A percentile compares a stretch with the other conserved stretches of the same genome.
phyloP scores from a whole-genome alignment of 1,140 invertebrate genomes.

The Cotesia glomerata region DNA sequence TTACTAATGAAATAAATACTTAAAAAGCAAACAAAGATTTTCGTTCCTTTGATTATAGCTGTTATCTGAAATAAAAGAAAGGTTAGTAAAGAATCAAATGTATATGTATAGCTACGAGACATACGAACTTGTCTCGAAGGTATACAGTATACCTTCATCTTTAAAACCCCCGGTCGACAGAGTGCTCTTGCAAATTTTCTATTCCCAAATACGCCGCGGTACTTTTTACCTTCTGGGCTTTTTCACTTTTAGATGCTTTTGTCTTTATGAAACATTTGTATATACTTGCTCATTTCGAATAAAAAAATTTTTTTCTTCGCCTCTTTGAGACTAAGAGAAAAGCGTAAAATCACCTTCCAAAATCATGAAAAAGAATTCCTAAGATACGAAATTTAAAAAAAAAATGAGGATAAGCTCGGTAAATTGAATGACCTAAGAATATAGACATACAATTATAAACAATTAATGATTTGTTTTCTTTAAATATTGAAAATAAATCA shows the following conservation, averaged over 20 bases:
- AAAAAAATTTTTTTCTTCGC: constrained; percentile 42
- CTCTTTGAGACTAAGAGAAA: constrained; percentile 34
- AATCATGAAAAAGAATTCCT: background rate
- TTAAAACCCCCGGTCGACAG: constrained; percentile 12
- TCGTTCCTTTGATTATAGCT: too few relatives aligned
- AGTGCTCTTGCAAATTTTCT: background rate
- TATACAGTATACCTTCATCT: background rate
- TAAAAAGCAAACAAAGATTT: too few relatives aligned
- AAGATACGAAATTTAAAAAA: background rate
- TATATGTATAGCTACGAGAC: too few relatives aligned
- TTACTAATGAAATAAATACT: too few relatives aligned
- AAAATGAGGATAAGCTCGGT: background rate
- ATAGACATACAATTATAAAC: too few relatives aligned
- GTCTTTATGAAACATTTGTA: constrained; percentile 54
- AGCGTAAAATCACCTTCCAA: background rate
- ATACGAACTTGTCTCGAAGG: background rate
- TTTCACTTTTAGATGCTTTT: constrained; percentile 43
- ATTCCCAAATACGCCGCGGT: background rate
- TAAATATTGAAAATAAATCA: too few relatives aligned
- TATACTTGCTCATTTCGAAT: constrained; percentile 53
- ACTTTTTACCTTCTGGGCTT: constrained; percentile 37
- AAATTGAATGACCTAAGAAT: too few relatives aligned
- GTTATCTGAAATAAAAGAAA: background rate
- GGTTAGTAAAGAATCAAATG: background rate
- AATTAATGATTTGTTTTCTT: too few relatives aligned